A percentile compares a stretch with the other conserved stretches of the same genome.
phyloP scores from a whole-genome alignment of 2,888 invertebrate genomes.

The Girardia tigrina region DNA sequence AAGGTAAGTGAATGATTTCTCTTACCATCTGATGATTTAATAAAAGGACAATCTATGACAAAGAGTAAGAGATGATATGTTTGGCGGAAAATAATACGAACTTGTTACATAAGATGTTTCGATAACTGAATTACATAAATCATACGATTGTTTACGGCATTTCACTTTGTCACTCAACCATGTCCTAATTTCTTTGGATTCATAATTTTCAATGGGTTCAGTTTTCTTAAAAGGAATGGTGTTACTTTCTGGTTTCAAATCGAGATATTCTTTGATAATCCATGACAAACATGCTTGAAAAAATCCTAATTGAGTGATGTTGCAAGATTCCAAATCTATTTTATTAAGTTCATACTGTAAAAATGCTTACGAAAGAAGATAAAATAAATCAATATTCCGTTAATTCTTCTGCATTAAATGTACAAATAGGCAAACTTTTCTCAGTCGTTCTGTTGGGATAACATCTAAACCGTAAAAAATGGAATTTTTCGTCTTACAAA shows the following conservation, averaged over 20 bases:
- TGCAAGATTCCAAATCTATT: not conserved
- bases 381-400: no score
- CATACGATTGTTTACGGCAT: not conserved
- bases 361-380: no score
- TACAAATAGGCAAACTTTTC: no score
- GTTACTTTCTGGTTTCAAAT: not conserved
- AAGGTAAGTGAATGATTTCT: not conserved
- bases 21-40: not conserved
- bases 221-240: no score
- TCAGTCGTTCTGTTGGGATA: no score
- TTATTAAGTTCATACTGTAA: no score
- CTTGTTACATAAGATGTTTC: not conserved
- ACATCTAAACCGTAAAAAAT: no score
- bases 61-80: no score
- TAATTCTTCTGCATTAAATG: no score
- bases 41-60: not conserved
- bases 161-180: not conserved
- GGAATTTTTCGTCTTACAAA: no score
- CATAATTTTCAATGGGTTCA: not conserved
- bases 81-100: no score
- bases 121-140: not conserved
- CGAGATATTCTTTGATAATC: not conserved
- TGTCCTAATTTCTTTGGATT: not conserved
- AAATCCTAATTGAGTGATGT: not conserved
- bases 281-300: not conserved